Evolutionary conservation across 2,888 invertebrate species (phyloP), one percentile per base, ranked within the genome.

Genomic region (Hemistola chrysoprasaria): DNA sequence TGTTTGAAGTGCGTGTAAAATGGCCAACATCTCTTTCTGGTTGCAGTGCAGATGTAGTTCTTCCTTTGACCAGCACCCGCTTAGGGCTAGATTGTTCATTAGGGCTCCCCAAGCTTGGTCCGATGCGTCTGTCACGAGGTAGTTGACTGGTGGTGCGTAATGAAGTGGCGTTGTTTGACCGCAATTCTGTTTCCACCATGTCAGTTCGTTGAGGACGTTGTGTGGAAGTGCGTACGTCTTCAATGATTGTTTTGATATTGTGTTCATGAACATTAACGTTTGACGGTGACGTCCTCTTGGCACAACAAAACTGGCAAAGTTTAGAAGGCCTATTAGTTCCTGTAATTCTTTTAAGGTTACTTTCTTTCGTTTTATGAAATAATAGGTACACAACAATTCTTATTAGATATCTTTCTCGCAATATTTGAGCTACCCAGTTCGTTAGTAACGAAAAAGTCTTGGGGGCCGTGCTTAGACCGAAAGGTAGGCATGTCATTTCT

Each of bases 401-500:
- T n/a, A n/a, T n/a, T n/a, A n/a, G 16, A 16, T 3, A 2, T 1
- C 58, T 53, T 28, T 33, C 34, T n/a, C 47, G 24, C 25, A 62
- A 39, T 2, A 30, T 39, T 22, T 53, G 48, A 0, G 48, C 55
- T 11, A 57, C 23, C 63, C 58, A 61, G 20, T 56, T 58, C 6
- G 54, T 52, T 1, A 60, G 11, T 1, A 29, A 26, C 0, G 56
- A 48, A 27, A 60, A 62, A 2, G 22, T 39, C 30, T 54, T 58
- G 4, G 56, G 65, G 1, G 59, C 62, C n/a, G 51, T 48, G n/a
- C 48, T 49, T 4, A 63, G 36, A 0, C 65, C 63, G 24, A 63
- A 63, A 0, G 61, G 63, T 0, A 67, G 47, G 6, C 60, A 65
- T 0, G 53, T 67, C 60, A 65, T 21, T 55, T 30, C 9, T 54